Percentiles rank a stretch among this genome's conserved stretches.
These are phyloP conservation scores for Hybognathus amarus DNA, from an alignment of 2,797 vertebrate genomes.

Conservation along the genomic window DNA sequence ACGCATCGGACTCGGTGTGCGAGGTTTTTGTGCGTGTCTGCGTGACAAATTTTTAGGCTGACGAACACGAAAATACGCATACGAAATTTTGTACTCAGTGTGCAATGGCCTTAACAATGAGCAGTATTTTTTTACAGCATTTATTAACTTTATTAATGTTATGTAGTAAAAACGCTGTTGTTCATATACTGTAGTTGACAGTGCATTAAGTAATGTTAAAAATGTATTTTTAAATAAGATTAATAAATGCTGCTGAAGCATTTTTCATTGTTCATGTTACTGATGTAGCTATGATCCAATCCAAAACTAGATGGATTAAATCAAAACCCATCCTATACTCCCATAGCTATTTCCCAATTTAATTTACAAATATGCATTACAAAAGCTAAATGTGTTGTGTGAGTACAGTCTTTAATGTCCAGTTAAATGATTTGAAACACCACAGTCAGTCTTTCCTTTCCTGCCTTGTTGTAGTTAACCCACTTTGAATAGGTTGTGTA, in stretches of 20 bases:
- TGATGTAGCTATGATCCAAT: not conserved
- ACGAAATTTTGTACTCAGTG: too few species aligned
- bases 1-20: too few species aligned
- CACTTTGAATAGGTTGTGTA: not conserved
- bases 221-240: not conserved
- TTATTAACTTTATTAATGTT: not conserved
- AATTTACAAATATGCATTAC: not conserved
- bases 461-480: constrained; percentile 7
- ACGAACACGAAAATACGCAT: too few species aligned
- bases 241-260: not conserved
- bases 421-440: constrained; percentile 3
- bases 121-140: not conserved
- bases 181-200: not conserved
- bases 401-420: not conserved
- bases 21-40: too few species aligned
- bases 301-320: not conserved
- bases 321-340: not conserved
- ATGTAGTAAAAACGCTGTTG: not conserved
- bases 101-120: too few species aligned
- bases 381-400: not conserved
- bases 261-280: not conserved
- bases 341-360: not conserved
- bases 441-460: not conserved
- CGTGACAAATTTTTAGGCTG: too few species aligned
- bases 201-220: not conserved